These are phyloP conservation scores for Nibea coibor DNA, from an alignment of 2,113 vertebrate genomes.

Conservation along the genomic window DNA sequence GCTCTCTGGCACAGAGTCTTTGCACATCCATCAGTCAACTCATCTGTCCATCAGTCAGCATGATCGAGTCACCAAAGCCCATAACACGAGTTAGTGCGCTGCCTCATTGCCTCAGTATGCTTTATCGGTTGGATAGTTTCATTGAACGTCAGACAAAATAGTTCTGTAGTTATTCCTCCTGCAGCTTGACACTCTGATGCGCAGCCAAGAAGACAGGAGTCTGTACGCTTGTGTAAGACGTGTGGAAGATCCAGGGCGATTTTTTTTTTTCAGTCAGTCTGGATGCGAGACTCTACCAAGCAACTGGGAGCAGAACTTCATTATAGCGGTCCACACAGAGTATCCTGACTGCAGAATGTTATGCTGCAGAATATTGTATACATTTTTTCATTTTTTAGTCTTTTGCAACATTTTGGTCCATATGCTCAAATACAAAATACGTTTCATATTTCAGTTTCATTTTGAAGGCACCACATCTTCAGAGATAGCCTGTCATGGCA, in stretches of 20 bases:
- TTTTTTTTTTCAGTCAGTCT: neutral
- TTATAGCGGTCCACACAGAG: no score
- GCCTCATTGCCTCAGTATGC: conserved; percentile 13
- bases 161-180: conserved; percentile 3
- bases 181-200: conserved; percentile 4
- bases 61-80: conserved; percentile 10
- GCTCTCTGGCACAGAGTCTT: conserved; percentile 19
- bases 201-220: neutral
- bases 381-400: neutral
- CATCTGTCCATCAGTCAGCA: conserved; percentile 39
- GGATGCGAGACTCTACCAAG: neutral
- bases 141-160: conserved; percentile 12
- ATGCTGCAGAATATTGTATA: no score
- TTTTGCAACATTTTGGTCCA: neutral
- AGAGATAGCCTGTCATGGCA: no score
- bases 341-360: no score
- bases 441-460: no score
- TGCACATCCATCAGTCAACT: conserved; percentile 46
- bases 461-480: no score
- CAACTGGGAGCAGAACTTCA: neutral
- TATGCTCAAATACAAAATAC: neutral
- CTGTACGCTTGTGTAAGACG: neutral
- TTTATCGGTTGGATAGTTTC: conserved; percentile 9
- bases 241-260: neutral
- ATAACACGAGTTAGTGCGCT: conserved; percentile 2